These are phyloP conservation scores for Hydrolagus affinis DNA, from an alignment of 2,113 vertebrate genomes.

Conservation along the genomic window DNA sequence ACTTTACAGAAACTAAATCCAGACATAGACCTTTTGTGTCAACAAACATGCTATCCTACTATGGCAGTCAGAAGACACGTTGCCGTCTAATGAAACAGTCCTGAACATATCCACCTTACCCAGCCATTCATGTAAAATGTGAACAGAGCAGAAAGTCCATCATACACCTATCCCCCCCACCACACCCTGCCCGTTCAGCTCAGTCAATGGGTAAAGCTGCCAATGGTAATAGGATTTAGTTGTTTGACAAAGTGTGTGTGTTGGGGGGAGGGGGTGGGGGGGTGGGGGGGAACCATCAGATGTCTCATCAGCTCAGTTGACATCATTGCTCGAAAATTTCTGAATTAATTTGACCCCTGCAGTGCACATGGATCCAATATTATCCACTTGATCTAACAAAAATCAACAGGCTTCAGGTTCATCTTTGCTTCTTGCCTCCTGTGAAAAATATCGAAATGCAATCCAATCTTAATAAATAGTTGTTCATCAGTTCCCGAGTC, in stretches of 20 bases:
- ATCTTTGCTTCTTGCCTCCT: neutral
- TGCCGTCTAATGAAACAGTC: neutral
- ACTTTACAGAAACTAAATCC: neutral
- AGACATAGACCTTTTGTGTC: neutral
- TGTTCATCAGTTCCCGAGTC: no score
- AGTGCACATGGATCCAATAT: neutral
- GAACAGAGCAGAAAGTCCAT: neutral
- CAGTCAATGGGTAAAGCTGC: neutral
- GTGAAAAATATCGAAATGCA: neutral
- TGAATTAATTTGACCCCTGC: neutral
- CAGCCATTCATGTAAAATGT: neutral
- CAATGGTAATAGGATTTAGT: neutral
- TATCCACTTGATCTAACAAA: neutral
- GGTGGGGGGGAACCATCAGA: no score
- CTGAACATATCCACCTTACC: neutral
- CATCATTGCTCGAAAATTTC: neutral
- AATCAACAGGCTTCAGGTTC: neutral
- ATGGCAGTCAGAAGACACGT: neutral
- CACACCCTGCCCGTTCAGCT: neutral
- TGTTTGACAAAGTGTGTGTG: no score
- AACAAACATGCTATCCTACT: neutral
- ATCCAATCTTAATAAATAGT: neutral
- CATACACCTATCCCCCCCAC: neutral
- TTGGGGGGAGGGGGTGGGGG: no score
- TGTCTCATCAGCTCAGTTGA: neutral